These are phyloP conservation scores for Hydriomena furcata DNA, from an alignment of 2,888 invertebrate genomes.

Conservation along the genomic window DNA sequence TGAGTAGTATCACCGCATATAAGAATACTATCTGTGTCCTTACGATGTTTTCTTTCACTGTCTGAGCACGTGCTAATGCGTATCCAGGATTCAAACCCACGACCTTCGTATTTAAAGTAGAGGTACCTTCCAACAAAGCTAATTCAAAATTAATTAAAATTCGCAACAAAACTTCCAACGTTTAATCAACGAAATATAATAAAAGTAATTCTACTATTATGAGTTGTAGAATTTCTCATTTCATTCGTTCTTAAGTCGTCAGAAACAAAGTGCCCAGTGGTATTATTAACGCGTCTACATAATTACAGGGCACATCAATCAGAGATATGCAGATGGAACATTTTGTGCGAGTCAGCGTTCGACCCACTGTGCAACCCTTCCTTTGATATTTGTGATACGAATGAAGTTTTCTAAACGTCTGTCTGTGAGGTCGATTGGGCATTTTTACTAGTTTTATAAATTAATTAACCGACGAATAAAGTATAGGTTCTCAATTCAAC, in stretches of 20 bases:
- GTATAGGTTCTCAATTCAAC: no score
- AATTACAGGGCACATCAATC: slow-evolving; percentile 84
- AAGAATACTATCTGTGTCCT: no score
- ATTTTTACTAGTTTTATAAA: slow-evolving; percentile 11
- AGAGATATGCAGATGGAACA: slow-evolving; percentile 79
- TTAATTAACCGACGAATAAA: no score
- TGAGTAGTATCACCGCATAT: no score
- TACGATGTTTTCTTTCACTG: no score
- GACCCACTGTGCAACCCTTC: slow-evolving; percentile 80
- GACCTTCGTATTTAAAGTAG: no score
- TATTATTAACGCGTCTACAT: slow-evolving; percentile 84
- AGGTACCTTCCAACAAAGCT: no score
- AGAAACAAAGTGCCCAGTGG: slow-evolving; percentile 80
- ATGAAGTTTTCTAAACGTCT: slow-evolving; percentile 56
- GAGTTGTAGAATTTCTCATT: slow-evolving; percentile 81
- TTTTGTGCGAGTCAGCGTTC: slow-evolving; percentile 81
- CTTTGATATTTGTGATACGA: slow-evolving; percentile 78
- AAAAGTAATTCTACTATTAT: slow-evolving; percentile 78
- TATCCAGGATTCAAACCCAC: no score
- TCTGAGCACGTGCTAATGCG: no score
- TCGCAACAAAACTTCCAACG: slow-evolving; percentile 48
- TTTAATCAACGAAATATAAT: slow-evolving; percentile 81
- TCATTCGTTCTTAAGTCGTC: slow-evolving; percentile 82
- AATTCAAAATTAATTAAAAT: slow-evolving; percentile 51
- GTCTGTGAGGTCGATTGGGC: slow-evolving; percentile 16